These are phyloP conservation scores for Seira sanloemensis DNA, from an alignment of 2,888 invertebrate genomes.

Conservation along the genomic window DNA sequence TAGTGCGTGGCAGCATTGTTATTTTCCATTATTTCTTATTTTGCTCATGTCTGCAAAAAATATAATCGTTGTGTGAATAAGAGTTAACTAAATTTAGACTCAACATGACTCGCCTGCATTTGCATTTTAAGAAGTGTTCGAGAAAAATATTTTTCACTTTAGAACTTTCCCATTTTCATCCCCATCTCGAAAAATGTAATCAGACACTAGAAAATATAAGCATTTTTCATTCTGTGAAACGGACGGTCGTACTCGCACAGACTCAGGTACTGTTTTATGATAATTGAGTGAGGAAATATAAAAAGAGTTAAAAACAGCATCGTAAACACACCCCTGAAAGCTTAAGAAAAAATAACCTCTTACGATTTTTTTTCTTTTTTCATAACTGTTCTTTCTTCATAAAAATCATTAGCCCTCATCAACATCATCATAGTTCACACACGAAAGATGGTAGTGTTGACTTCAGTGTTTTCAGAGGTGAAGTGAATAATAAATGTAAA, in stretches of 20 bases:
- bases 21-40: conserved; percentile 49
- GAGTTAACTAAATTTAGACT: conserved; percentile 24
- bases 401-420: conserved; percentile 8
- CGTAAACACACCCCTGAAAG: conserved; percentile 61
- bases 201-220: not conserved
- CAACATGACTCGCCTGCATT: not conserved
- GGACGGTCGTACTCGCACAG: not conserved
- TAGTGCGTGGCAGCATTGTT: conserved; percentile 49
- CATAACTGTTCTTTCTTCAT: conserved; percentile 49
- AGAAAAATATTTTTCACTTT: conserved; percentile 42
- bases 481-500: conserved; percentile 22
- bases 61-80: conserved; percentile 53
- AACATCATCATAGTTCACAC: not conserved
- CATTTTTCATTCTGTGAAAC: not conserved
- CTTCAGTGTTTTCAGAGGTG: conserved; percentile 15
- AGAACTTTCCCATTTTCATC: conserved; percentile 51
- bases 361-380: conserved; percentile 33
- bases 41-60: conserved; percentile 32
- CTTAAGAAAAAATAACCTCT: conserved; percentile 27
- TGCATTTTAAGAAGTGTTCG: conserved; percentile 1
- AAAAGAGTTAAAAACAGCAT: conserved; percentile 60
- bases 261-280: conserved; percentile 57
- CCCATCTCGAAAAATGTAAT: not conserved
- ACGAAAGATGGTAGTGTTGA: not conserved
- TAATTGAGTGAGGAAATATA: conserved; percentile 63